Base-by-base conservation (phyloP, 2,797 vertebrate genomes). In the Sebastes hopkinsi region DNA sequence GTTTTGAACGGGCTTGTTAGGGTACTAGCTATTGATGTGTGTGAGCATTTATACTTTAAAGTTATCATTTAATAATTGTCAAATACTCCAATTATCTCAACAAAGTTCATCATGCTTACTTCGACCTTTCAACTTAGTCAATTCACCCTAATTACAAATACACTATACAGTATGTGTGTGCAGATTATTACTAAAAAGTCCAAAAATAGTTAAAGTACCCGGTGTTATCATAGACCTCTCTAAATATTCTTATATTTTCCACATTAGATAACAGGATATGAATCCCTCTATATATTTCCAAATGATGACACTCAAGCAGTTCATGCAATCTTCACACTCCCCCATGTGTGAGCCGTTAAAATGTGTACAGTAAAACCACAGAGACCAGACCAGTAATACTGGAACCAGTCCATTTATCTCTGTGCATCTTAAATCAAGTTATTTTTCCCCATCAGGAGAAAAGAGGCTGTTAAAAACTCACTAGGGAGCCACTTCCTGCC, bases 391-490 rank as follows among this genome's bases (percentile, higher is more conserved):
- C 42, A 74, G 72, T 65, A 61, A 81, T 82, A 90, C 71, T 86
- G 73, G 64, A 85, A 69, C 71, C 25, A 54, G 56, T 59, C 67
- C 78, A 79, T 91, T 91, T 82, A 66, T 91, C 79, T 83, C 78
- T 25, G 32, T 72, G 84, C 80, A 89, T 90, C 72, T 86, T 87
- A 83, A 91, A 87, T 89, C 76, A 84, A 86, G 76, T 85, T 77
- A 75, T 89, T 78, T 79, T 62, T 82, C 42, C 50, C 59, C 56
- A 81, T 88, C 67, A 70, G 56, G 68, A 72, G 62, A 85, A 87
- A 92, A 85, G 46, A 75, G 72, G 65, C 82, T 55, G 81, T 85
- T 82, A 87, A 88, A 82, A 86, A 86, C 89, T 84, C 93, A 84
- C 90, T 66, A 32, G 90, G 86, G 92, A 91, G 77, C 79, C 60